Conservation (phyloP, 2,113 vertebrate species). For the Danionella cerebrum region DNA sequence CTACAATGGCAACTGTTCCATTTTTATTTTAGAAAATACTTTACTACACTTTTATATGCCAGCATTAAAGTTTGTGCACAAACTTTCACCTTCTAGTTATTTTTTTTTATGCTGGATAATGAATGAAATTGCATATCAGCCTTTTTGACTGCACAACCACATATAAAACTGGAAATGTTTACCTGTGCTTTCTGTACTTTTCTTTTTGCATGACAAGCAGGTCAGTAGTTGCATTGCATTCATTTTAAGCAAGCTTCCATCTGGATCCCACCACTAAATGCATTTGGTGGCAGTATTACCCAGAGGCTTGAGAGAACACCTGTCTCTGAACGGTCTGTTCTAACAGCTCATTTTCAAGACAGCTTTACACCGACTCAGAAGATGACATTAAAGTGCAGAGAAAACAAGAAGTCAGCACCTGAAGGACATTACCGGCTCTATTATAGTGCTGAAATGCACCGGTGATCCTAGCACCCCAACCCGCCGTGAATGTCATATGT, state of each 20-base stretch:
- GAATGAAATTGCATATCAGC: too few species aligned
- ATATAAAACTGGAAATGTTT: too few species aligned
- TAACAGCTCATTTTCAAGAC: background rate
- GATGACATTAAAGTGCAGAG: conserved; percentile 8
- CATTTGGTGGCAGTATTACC: conserved; percentile 8
- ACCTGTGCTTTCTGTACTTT: background rate
- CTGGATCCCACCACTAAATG: conserved; percentile 10
- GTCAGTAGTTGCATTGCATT: conserved; percentile 7
- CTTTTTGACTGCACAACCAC: too few species aligned
- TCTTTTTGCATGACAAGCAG: conserved; percentile 2
- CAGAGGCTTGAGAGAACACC: conserved; percentile 12
- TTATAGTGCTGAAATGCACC: conserved; percentile 20
- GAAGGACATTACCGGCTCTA: conserved; percentile 19
- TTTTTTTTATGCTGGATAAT: too few species aligned
- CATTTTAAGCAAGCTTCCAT: conserved; percentile 7
- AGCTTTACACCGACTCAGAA: conserved; percentile 5
- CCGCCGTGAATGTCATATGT: conserved; percentile 8
- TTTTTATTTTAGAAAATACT: too few species aligned
- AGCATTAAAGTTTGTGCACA: too few species aligned
- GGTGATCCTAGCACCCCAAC: background rate
- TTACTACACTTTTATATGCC: too few species aligned
- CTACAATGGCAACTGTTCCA: too few species aligned
- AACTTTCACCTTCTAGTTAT: too few species aligned
- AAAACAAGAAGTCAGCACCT: conserved; percentile 19
- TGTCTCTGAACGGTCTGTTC: conserved; percentile 1